Base-by-base conservation (phyloP, 2,113 vertebrate genomes). In the Boulengeromyrus knoepffleri region DNA sequence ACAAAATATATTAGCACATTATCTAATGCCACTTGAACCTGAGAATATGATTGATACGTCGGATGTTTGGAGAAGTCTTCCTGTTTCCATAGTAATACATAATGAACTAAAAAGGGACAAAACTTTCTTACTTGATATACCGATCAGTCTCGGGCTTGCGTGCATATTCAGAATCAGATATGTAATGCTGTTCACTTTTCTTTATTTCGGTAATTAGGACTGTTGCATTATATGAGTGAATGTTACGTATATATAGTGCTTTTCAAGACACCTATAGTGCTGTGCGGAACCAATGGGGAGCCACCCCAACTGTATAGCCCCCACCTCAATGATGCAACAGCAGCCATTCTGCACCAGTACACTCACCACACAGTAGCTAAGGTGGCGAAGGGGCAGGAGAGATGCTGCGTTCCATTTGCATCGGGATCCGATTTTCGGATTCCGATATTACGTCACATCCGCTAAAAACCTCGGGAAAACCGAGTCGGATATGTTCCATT, bases 71-170 rank as follows among this genome's bases (percentile, higher is more conserved):
- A n/a, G 31, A 85, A 74, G 47, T 24, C 9, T 46, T 50, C 21
- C 47, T 42, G 46, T 87, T 90, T n/a, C 85, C 84, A 90, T 42
- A 49, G 84, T 87, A 49, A 90, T 90, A 77, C 15, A 56, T 83
- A 80, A 84, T 89, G 4, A 52, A 53, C 15, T 39, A 19, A 56
- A 52, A 19, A 89, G 49, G 56, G 12, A 19, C 5, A 36, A 53
- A n/a, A 87, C 42, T 52, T 52, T 87, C 17, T 88, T 88, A 3
- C 27, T 53, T 52, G n/a, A 87, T n/a, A 52, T 36, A 31, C n/a
- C 2, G 15, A 6, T 88, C 31, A 24, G 36, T 88, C 19, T 24
- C 46, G 17, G 8, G 31, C 24, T 45, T 85, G 46, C 21, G 19
- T 21, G 5, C 19, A 85, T 21, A n/a, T 45, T 66, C 13, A 62